Conservation (phyloP, 2,888 invertebrate genomes). For the Drosophila sordidula region DNA sequence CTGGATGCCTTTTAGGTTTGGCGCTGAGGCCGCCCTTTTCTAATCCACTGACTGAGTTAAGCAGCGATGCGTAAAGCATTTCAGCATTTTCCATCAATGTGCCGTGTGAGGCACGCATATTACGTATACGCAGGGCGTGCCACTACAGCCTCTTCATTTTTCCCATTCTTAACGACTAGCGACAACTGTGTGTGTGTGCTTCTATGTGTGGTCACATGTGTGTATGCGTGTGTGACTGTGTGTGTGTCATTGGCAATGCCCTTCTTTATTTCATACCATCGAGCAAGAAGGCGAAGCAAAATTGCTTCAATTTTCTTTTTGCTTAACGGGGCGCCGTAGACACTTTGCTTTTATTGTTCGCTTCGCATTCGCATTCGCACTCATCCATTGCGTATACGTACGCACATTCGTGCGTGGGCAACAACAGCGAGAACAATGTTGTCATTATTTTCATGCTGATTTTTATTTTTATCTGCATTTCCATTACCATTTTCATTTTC, state of each 20-base stretch:
- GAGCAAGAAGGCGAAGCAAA: constrained; percentile 54
- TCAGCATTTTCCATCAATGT: constrained; percentile 81
- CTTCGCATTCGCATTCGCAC: constrained; percentile 56
- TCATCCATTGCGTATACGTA: constrained; percentile 24
- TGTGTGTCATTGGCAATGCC: constrained; percentile 57
- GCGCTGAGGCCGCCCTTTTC: constrained; percentile 70
- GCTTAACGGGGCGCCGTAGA: constrained; percentile 76
- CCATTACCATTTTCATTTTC: constrained; percentile 76
- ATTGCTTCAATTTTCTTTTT: constrained; percentile 82
- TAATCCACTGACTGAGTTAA: constrained; percentile 80
- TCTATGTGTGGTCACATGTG: constrained; percentile 21
- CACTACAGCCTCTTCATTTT: constrained; percentile 77
- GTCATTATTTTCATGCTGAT: constrained; percentile 81
- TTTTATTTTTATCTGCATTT: constrained; percentile 81
- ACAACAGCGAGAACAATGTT: constrained; percentile 35
- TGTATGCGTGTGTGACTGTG: constrained; percentile 21
- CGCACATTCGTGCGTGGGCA: constrained; percentile 13
- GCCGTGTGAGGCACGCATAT: constrained; percentile 54
- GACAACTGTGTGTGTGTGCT: constrained; percentile 40
- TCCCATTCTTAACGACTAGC: constrained; percentile 74
- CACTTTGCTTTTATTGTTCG: constrained; percentile 81
- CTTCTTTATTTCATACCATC: constrained; percentile 57
- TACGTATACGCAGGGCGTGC: constrained; percentile 78
- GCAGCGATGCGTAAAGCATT: constrained; percentile 80
- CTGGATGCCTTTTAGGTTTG: constrained; percentile 20